phyloP scores from a whole-genome alignment of 1,140 invertebrate genomes.

The Anadara kagoshimensis region DNA sequence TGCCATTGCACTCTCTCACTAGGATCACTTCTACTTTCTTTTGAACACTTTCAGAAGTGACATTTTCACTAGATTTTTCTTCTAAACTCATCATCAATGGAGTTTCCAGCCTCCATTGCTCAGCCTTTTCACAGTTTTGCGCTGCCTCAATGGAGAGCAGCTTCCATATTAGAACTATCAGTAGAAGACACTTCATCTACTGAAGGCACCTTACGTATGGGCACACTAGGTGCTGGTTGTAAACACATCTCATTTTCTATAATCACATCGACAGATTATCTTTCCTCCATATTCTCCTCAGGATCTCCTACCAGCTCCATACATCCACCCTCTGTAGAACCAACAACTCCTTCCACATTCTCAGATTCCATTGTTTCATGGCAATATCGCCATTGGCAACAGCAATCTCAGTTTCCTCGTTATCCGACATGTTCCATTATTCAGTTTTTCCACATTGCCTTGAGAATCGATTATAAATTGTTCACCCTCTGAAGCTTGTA shows the following conservation, averaged over 20 bases:
- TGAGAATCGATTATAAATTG: constrained; percentile 31
- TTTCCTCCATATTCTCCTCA: constrained; percentile 14
- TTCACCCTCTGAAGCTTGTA: constrained; percentile 24
- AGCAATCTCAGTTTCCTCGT: no score
- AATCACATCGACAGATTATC: constrained; percentile 25
- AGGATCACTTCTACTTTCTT: no score
- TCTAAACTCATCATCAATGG: neutral
- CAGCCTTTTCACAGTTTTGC: constrained; percentile 4
- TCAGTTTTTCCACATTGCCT: neutral
- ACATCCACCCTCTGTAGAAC: neutral
- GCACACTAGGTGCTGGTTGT: constrained; percentile 18
- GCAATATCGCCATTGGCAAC: neutral
- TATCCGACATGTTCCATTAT: neutral
- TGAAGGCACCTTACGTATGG: neutral
- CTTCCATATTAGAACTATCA: neutral
- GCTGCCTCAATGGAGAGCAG: neutral
- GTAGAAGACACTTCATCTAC: neutral
- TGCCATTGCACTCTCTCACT: no score
- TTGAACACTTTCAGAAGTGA: no score
- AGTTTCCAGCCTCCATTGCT: neutral
- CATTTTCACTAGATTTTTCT: no score
- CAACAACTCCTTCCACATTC: neutral
- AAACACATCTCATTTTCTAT: constrained; percentile 47
- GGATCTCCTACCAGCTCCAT: constrained; percentile 34
- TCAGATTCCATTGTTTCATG: constrained; percentile 1